Percentiles rank a stretch among this genome's conserved stretches.
These are phyloP conservation scores for Aricia artaxerxes DNA, from an alignment of 2,888 invertebrate genomes.

Conservation along the genomic window DNA sequence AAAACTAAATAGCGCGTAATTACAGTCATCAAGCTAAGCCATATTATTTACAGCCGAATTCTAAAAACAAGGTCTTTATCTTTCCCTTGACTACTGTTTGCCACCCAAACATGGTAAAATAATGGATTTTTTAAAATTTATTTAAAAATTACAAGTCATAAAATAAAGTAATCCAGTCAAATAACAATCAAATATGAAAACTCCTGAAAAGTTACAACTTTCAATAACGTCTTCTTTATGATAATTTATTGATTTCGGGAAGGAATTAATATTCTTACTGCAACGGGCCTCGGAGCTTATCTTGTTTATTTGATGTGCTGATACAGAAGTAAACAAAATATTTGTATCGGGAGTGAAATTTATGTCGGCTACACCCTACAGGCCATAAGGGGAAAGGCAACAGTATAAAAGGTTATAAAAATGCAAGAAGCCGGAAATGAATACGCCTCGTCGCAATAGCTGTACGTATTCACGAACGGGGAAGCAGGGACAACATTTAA, in stretches of 20 bases:
- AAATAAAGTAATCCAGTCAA: neutral
- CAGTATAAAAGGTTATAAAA: slow-evolving; percentile 64
- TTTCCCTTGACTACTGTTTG: neutral
- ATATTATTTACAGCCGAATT: slow-evolving; percentile 21
- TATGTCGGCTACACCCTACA: slow-evolving; percentile 47
- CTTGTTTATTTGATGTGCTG: neutral
- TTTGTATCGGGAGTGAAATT: slow-evolving; percentile 32
- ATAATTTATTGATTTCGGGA: neutral
- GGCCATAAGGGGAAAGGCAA: slow-evolving; percentile 54
- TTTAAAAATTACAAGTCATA: neutral
- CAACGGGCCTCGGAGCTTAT: neutral
- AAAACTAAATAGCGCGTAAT: slow-evolving; percentile 25
- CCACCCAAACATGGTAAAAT: neutral
- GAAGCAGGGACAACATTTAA: slow-evolving; percentile 35
- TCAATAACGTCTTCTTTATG: neutral
- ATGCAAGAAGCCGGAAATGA: slow-evolving; percentile 73
- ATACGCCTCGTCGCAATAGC: slow-evolving; percentile 55
- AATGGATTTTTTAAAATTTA: neutral
- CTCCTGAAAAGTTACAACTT: neutral
- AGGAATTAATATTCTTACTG: neutral
- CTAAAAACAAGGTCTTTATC: neutral
- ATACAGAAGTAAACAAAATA: slow-evolving; percentile 24
- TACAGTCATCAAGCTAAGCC: slow-evolving; percentile 21
- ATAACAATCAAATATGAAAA: too few relatives aligned
- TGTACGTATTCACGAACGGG: slow-evolving; percentile 39